These are phyloP conservation scores for Zaprionus lachaisei DNA, from an alignment of 1,140 invertebrate genomes.

Conservation along the genomic window DNA sequence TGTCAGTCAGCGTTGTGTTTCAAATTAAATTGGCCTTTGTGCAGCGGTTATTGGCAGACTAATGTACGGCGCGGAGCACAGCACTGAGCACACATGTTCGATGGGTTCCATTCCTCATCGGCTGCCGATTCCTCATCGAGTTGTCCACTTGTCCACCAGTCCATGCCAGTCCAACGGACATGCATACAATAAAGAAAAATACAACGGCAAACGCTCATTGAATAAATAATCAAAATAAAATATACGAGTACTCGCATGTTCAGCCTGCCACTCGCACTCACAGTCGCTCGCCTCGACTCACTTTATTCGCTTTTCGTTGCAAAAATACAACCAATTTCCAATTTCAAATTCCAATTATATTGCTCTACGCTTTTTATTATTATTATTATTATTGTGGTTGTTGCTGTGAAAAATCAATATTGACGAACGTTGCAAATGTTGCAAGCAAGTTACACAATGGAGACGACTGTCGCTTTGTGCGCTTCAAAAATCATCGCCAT, in stretches of 20 bases:
- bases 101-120: slow-evolving; percentile 30
- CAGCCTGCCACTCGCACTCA: neutral
- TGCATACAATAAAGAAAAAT: slow-evolving; percentile 76
- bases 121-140: slow-evolving; percentile 22
- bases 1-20: slow-evolving; percentile 50
- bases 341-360: slow-evolving; percentile 83
- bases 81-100: slow-evolving; percentile 34
- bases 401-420: slow-evolving; percentile 79
- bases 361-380: slow-evolving; percentile 80
- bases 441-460: slow-evolving; percentile 47
- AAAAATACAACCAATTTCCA: slow-evolving; percentile 79
- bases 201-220: slow-evolving; percentile 72
- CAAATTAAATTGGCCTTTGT: slow-evolving; percentile 81
- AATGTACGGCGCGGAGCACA: slow-evolving; percentile 56
- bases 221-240: slow-evolving; percentile 82
- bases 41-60: slow-evolving; percentile 56
- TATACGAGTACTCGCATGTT: slow-evolving; percentile 39
- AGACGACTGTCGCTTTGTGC: slow-evolving; percentile 1
- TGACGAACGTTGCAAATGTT: slow-evolving; percentile 64
- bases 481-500: neutral
- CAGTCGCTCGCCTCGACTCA: slow-evolving; percentile 19
- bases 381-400: slow-evolving; percentile 46
- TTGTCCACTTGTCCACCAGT: slow-evolving; percentile 42
- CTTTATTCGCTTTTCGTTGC: slow-evolving; percentile 61
- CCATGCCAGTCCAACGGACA: slow-evolving; percentile 28